Percentiles rank a stretch among this genome's conserved stretches.
Conservation (phyloP, 1,140 invertebrate genomes). For the Zaprionus nigranus region DNA sequence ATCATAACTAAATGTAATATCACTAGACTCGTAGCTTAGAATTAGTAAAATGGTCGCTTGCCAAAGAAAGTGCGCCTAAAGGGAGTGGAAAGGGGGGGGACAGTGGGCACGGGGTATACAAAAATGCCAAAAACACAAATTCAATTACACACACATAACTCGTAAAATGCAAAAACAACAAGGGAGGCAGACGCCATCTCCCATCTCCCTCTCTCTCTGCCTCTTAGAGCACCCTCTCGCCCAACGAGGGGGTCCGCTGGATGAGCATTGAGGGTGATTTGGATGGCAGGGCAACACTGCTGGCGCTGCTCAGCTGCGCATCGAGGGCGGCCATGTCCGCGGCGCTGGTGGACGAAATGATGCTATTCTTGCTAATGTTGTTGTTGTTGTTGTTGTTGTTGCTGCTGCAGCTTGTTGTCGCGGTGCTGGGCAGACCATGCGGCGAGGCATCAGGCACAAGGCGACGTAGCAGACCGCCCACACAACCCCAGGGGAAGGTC, state of each 20-base stretch:
- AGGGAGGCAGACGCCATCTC: conserved; percentile 8
- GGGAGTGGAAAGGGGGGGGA: too few species aligned
- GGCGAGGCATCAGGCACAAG: conserved; percentile 88
- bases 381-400: conserved; percentile 10
- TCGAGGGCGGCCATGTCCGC: conserved; percentile 67
- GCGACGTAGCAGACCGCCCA: conserved; percentile 87
- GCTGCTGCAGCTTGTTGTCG: conserved; percentile 12
- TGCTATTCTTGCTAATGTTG: conserved; percentile 30
- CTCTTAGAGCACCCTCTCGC: conserved; percentile 79
- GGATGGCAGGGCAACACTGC: conserved; percentile 65
- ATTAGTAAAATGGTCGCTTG: conserved; percentile 55
- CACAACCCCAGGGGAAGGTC: conserved; percentile 89
- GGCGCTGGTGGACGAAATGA: conserved; percentile 41
- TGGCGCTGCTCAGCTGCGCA: conserved; percentile 67
- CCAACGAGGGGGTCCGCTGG: conserved; percentile 80
- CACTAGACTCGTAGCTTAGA: conserved; percentile 81
- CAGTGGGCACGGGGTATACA: background rate
- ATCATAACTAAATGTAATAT: conserved; percentile 82
- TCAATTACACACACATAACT: conserved; percentile 78
- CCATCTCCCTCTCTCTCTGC: background rate
- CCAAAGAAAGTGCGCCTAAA: conserved; percentile 2
- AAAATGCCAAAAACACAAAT: conserved; percentile 78
- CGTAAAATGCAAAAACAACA: conserved; percentile 65
- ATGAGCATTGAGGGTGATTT: conserved; percentile 82
- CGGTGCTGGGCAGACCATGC: conserved; percentile 71